Conservation (phyloP, 2,888 invertebrate genomes). For the Philopedon plagiatum region DNA sequence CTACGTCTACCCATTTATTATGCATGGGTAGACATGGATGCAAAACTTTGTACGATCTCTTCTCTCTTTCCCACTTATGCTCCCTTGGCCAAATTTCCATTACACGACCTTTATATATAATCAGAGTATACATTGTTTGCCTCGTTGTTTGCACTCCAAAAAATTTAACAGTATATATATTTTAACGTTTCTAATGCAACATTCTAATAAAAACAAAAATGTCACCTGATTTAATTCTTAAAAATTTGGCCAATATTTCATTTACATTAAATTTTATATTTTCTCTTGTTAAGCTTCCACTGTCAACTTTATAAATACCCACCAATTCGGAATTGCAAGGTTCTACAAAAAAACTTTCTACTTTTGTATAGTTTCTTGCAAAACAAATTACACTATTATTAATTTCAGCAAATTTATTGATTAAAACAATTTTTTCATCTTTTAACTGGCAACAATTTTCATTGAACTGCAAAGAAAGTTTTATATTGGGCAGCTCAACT, state of each 20-base stretch:
- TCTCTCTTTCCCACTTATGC: no score
- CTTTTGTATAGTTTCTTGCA: neutral
- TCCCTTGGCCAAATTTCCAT: no score
- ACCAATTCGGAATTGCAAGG: neutral
- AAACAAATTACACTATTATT: neutral
- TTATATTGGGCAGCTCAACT: neutral
- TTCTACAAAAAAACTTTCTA: neutral
- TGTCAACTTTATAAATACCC: neutral
- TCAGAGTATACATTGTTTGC: no score
- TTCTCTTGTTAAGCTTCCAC: neutral
- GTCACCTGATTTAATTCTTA: neutral
- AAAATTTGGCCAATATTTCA: neutral
- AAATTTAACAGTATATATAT: no score
- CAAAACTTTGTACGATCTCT: no score
- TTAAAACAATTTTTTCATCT: neutral
- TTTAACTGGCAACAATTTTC: neutral
- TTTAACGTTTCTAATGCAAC: neutral
- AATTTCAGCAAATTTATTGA: neutral
- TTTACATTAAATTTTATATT: neutral
- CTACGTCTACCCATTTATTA: no score
- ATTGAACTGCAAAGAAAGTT: neutral
- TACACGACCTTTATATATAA: no score
- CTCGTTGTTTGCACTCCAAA: no score
- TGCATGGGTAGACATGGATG: no score
- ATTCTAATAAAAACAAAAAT: neutral